phyloP scores from a whole-genome alignment of 2,113 vertebrate genomes.

The Thalassarche chlororhynchos region DNA sequence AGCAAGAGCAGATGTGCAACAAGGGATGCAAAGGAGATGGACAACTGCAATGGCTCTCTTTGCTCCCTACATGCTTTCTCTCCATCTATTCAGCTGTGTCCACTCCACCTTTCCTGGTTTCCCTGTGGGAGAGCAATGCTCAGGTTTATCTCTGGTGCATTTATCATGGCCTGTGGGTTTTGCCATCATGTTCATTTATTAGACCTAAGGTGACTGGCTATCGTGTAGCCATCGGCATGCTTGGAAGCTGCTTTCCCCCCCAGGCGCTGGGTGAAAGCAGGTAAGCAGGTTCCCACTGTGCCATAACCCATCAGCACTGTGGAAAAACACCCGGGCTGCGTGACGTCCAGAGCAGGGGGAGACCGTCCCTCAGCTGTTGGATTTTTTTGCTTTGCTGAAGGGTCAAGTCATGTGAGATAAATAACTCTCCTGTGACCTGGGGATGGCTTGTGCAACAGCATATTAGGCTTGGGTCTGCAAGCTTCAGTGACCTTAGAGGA shows the following conservation, averaged over 20 bases:
- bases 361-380: background rate
- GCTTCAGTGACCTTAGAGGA: background rate
- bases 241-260: background rate
- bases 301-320: background rate
- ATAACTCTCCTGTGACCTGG: background rate
- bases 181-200: background rate
- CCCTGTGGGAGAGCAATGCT: background rate
- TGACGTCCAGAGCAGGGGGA: background rate
- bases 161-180: background rate
- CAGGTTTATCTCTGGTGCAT: background rate
- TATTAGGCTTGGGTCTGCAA: background rate
- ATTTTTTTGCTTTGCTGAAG: background rate
- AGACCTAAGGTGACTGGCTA: background rate
- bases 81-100: background rate
- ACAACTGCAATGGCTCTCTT: rapidly evolving
- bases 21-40: background rate
- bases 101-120: background rate
- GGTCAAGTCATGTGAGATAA: background rate
- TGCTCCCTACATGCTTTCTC: rapidly evolving
- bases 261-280: background rate
- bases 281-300: background rate
- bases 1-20: background rate
- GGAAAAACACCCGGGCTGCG: background rate
- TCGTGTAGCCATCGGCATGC: background rate
- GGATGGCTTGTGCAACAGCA: background rate